Base-by-base conservation (phyloP, 2,888 invertebrate species). In the Perithous albicinctus region DNA sequence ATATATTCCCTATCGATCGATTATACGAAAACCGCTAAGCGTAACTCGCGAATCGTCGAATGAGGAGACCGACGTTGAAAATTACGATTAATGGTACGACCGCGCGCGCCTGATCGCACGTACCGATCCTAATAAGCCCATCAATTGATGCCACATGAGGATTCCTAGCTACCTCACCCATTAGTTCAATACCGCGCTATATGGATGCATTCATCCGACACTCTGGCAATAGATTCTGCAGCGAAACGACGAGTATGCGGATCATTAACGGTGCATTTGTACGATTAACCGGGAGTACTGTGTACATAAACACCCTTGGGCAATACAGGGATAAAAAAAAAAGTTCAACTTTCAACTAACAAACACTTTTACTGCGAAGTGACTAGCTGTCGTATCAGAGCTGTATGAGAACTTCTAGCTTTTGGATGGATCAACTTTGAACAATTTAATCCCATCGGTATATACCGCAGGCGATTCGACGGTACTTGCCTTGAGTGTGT, bases 71-170 rank as follows among this genome's bases (percentile, higher is more conserved):
- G 3, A 41, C 43, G 35, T 20, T 35, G 51, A 54, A 51, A 74
- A 74, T 63, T 54, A 38, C 73, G 73, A 63, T 51, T 48, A 41
- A 74, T 38, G 64, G 35, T 12, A 18, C 63, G 41, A 20, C n/a
- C 35, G 51, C 51, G 51, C 51, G 67, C 23, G 51, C 4, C n/a
- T 26, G 54, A 54, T 43, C 51, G 32, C 29, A 43, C 51, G 41
- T 43, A 54, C 64, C 20, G 54, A 74, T 74, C 74, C 51, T 43
- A 64, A 74, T 74, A 66, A 51, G 51, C 54, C 54, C 64, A 74
- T 54, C 64, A 64, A 64, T 74, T 32, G 54, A 48, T 41, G 35
- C 48, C 35, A n/a, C 74, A 35, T 15, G 32, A 35, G 35, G 38
- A 46, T 48, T 72, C 35, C 35, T 10, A 23, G 23, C 18, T 29